phyloP scores from a whole-genome alignment of 2,797 vertebrate species.

The Phalloptychus januarius region DNA sequence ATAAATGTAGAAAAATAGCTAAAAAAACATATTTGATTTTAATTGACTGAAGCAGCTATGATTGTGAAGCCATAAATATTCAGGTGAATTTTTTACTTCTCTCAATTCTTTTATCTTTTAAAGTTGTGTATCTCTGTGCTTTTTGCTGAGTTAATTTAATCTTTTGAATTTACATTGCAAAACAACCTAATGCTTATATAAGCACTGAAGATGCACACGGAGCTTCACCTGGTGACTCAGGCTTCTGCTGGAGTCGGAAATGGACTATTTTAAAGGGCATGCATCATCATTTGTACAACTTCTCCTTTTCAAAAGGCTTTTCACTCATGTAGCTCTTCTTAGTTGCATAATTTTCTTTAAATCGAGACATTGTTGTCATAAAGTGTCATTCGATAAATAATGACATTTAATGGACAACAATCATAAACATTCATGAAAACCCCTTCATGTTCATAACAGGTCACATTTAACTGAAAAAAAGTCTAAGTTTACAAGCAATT shows the following conservation, averaged over 20 bases:
- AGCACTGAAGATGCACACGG: slow-evolving; percentile 47
- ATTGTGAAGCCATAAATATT: slow-evolving; percentile 15
- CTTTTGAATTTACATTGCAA: slow-evolving; percentile 76
- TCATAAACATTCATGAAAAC: too few relatives aligned
- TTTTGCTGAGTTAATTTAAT: slow-evolving; percentile 71
- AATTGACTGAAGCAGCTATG: neutral
- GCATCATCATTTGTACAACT: neutral
- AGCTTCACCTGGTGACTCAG: slow-evolving; percentile 45
- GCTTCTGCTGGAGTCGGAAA: slow-evolving; percentile 27
- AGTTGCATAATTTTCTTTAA: neutral
- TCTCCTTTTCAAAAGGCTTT: neutral
- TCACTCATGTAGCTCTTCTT: neutral
- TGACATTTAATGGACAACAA: too few relatives aligned
- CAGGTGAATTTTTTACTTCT: slow-evolving; percentile 31
- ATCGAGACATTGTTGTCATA: neutral
- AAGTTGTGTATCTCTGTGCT: slow-evolving; percentile 50
- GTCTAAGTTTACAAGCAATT: neutral
- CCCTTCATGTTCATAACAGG: too few relatives aligned
- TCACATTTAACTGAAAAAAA: too few relatives aligned
- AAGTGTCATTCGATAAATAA: too few relatives aligned
- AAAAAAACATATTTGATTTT: neutral
- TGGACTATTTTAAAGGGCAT: slow-evolving; percentile 6
- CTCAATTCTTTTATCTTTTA: slow-evolving; percentile 27
- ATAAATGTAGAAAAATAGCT: neutral
- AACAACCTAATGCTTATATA: slow-evolving; percentile 57